Evolutionary conservation across 2,888 invertebrate species (phyloP).

Genomic region (Gerris lacustris): DNA sequence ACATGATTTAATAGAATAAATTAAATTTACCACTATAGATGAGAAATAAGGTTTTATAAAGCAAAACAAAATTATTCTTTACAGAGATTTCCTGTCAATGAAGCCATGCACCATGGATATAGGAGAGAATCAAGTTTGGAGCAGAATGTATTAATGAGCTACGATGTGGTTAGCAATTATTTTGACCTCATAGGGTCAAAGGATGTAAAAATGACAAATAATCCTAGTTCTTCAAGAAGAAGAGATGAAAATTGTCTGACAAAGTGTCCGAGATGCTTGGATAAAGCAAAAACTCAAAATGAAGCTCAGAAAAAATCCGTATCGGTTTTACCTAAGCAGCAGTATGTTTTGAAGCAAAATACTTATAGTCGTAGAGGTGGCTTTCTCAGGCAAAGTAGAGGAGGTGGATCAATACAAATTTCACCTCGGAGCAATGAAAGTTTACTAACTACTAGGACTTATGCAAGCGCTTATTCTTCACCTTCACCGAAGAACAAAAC

Average conservation of each 20-base stretch:
- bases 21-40: too few species aligned
- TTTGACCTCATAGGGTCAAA: too few species aligned
- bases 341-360: neutral
- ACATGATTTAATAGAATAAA: too few species aligned
- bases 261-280: neutral
- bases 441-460: neutral
- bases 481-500: neutral
- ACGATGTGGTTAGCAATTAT: too few species aligned
- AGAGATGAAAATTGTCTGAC: neutral
- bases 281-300: neutral
- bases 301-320: neutral
- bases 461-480: neutral
- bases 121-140: too few species aligned
- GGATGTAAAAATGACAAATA: too few species aligned
- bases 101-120: too few species aligned
- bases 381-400: neutral
- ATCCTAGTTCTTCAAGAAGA: neutral
- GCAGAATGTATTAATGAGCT: too few species aligned
- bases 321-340: neutral
- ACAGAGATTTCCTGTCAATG: too few species aligned
- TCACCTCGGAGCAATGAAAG: neutral
- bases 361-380: neutral
- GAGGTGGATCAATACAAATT: neutral
- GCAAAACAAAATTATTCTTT: too few species aligned
- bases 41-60: too few species aligned